Percentiles rank a stretch among this genome's conserved stretches.
These are phyloP conservation scores for Oligia strigilis DNA, from an alignment of 2,888 invertebrate genomes.

Conservation along the genomic window DNA sequence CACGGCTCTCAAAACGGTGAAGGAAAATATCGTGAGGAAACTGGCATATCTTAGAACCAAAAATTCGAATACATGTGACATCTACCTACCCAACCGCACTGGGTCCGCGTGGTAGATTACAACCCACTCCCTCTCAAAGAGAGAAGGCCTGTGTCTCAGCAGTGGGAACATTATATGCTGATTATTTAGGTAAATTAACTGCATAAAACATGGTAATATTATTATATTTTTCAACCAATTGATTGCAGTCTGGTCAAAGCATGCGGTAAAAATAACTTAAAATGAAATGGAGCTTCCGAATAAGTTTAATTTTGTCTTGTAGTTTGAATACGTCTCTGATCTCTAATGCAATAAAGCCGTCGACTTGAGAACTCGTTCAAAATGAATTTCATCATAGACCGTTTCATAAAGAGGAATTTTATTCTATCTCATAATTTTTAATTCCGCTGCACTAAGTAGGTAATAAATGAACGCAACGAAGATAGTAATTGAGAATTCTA, in stretches of 20 bases:
- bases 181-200: not conserved
- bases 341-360: slow-evolving; percentile 35
- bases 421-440: slow-evolving; percentile 20
- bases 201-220: not conserved
- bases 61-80: not conserved
- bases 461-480: slow-evolving; percentile 32
- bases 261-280: not conserved
- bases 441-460: slow-evolving; percentile 31
- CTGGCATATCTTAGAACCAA: too few species aligned
- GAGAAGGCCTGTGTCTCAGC: not conserved
- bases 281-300: not conserved
- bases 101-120: not conserved
- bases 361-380: slow-evolving; percentile 24
- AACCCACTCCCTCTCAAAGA: not conserved
- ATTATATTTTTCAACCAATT: not conserved
- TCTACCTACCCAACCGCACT: not conserved
- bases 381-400: slow-evolving; percentile 37
- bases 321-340: slow-evolving; percentile 15
- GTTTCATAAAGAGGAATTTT: slow-evolving; percentile 26
- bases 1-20: not conserved
- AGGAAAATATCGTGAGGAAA: not conserved
- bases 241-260: not conserved
- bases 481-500: slow-evolving; percentile 8
- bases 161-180: not conserved
- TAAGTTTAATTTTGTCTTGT: slow-evolving; percentile 7